Evolutionary conservation across 2,113 vertebrate genomes (phyloP), one percentile per base, ranked within the genome.

Genomic region (Salvelinus sp.): DNA sequence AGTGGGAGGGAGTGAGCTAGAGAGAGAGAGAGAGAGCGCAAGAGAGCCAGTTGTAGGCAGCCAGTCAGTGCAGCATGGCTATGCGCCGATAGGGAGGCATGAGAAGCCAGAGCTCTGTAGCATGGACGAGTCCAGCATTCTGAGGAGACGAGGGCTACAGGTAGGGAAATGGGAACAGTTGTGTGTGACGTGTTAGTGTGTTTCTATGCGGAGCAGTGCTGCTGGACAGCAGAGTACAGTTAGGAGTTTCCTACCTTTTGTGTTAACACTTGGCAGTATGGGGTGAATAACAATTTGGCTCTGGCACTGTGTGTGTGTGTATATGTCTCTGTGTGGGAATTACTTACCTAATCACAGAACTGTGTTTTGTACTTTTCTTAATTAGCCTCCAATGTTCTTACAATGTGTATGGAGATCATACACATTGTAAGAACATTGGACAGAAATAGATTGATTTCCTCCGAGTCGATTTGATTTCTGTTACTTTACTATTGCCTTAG

Each of bases 41-140:
- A 9, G 65, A 68, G 65, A 33, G 28, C 1, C 4, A 68, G 65
- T 0, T 2, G 0, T 23, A 33, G 65, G 5, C 14, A 18, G 25
- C 58, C 22, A 92, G 85, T 87, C 93, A 88, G 92, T 87, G 85
- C 94, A 91, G 94, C 92, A 88, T 95, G 95, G 93, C 87, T 95
- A 86, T 90, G 85, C 85, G 84, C 92, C 88, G 85, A 92, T 88
- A 91, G 88, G 86, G 84, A 92, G 89, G 89, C 86, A 83, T 90
- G 91, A 91, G 85, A 81, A 92, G 87, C 85, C 83, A 3, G 54
- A 20, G 18, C 86, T 90, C 82, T 74, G 82, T 82, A 91, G 86
- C 83, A 97, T 98, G 96, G 96, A 98, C 76, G 95, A 96, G 94
- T 94, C 95, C 80, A 96, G 96, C 92, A 96, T 97, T 90, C 94